Evolutionary conservation across 2,888 invertebrate species (phyloP).

Genomic region (Rotaria sp.): DNA sequence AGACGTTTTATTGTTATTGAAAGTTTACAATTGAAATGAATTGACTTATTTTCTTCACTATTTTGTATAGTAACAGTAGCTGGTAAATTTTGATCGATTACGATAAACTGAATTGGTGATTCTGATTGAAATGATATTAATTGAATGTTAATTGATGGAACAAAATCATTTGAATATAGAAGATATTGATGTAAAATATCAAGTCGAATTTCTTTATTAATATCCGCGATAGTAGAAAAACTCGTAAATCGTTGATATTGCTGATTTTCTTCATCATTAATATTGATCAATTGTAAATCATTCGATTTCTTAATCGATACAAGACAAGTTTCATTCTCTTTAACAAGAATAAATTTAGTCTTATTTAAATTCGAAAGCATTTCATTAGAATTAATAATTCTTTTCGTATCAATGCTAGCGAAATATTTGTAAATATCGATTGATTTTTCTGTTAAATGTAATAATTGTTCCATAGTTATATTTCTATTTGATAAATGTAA

Average conservation of each 20-base stretch:
- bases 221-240: background rate
- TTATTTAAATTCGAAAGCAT: background rate
- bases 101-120: background rate
- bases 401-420: background rate
- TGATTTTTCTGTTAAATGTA: background rate
- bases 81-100: background rate
- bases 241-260: background rate
- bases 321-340: constrained; percentile 26
- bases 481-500: background rate
- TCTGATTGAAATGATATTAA: background rate
- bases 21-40: background rate
- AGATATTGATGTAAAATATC: background rate
- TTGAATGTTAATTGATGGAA: background rate
- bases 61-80: background rate
- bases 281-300: background rate
- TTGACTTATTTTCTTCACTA: background rate
- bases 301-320: background rate
- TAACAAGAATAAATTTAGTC: background rate
- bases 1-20: background rate
- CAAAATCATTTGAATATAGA: background rate
- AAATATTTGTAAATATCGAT: background rate
- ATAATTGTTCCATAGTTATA: background rate
- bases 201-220: background rate
- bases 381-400: background rate
- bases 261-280: background rate